A percentile compares a stretch with the other conserved stretches of the same genome.
Evolutionary conservation across 1,140 invertebrate species (phyloP).

Genomic region (Latrodectus geometricus): DNA sequence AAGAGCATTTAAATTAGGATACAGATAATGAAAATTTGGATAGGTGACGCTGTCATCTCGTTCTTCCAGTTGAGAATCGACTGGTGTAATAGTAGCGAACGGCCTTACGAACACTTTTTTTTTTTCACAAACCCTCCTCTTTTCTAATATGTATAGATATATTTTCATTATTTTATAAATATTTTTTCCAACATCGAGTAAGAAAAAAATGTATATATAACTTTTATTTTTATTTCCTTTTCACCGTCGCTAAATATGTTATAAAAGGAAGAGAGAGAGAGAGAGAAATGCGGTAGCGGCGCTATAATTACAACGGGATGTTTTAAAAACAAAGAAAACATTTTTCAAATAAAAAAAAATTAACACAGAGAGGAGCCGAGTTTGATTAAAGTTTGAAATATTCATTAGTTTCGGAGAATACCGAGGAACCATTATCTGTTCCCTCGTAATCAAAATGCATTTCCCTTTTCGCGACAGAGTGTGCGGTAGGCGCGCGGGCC

Average conservation of each 20-base stretch:
- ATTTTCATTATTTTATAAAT: background rate
- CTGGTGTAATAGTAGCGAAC: constrained; percentile 22
- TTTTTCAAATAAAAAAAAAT: constrained; percentile 21
- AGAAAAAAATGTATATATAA: background rate
- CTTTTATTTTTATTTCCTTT: constrained; percentile 1
- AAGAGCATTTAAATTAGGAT: constrained; percentile 57
- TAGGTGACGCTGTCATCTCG: constrained; percentile 47
- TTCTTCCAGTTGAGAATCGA: background rate
- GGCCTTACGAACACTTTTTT: background rate
- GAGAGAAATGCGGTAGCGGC: background rate
- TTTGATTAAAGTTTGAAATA: constrained; percentile 63
- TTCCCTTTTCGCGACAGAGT: background rate
- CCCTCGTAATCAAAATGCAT: constrained; percentile 55
- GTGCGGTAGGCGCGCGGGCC: background rate
- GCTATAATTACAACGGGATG: constrained; percentile 56
- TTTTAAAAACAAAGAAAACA: constrained; percentile 56
- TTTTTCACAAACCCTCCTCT: background rate
- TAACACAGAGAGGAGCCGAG: constrained; percentile 18
- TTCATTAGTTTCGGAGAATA: constrained; percentile 54
- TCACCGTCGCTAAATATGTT: background rate
- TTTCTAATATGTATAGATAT: background rate
- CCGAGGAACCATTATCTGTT: constrained; percentile 55
- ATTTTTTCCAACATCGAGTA: background rate
- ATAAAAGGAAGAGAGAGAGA: background rate
- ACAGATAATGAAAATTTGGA: constrained; percentile 60